Evolutionary conservation across 2,888 invertebrate species (phyloP), one percentile per base, ranked within the genome.

Genomic region (Bombyx huttoni): DNA sequence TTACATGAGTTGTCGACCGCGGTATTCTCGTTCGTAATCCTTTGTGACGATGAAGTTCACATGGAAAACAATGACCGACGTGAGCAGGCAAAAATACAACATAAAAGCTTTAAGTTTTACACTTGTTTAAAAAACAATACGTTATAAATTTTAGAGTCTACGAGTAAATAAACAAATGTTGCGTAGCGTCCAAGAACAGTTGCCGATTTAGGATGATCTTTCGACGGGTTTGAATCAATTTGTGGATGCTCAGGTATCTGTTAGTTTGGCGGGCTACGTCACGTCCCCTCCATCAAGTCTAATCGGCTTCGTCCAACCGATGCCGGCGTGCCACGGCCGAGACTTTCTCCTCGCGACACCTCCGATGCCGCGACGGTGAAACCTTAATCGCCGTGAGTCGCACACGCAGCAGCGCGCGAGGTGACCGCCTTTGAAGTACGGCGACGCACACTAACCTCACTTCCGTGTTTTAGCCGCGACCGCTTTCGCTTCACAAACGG

Each of bases 271-370:
- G 63, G 53, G 59, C 64, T 63, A 81, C 85, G 84, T 82, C 82
- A 83, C 68, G 72, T 71, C 78, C 81, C 84, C 87, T 64, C 79
- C 74, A 70, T 66, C 1, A 40, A 51, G 56, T 49, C 50, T 53
- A 65, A 61, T 60, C 58, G 61, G 60, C 58, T 55, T 58, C 72
- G 71, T 65, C 81, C 79, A 78, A 80, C 81, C 81, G 76, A 71
- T 73, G 77, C 78, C 65, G 68, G 75, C 78, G 74, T 75, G 63
- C 84, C 85, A 86, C 82, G 84, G 85, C 81, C 88, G 75, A 79
- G 79, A 89, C 89, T 89, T 89, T 89, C 89, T 88, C 88, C 83
- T 85, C 82, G 82, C 82, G 83, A 81, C 85, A 83, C 81, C 82
- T 75, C 77, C 64, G 65, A 68, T 68, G 75, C 82, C 74, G 77